phyloP scores from a whole-genome alignment of 2,888 invertebrate genomes.

The Megastigmus dorsalis region DNA sequence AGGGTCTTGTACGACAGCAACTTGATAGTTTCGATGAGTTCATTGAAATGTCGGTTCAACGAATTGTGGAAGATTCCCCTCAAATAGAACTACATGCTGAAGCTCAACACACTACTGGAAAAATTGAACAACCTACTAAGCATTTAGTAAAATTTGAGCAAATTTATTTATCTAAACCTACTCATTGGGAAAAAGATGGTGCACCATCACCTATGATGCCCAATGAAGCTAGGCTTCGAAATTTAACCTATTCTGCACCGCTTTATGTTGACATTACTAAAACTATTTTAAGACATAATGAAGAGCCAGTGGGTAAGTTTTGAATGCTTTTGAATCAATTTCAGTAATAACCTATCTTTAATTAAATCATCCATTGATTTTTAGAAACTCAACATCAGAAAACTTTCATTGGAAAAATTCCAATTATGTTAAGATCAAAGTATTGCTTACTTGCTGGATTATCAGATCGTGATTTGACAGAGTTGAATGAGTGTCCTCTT shows the following conservation, averaged over 20 bases:
- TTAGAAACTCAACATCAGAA: conserved; percentile 80
- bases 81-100: conserved; percentile 98
- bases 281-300: conserved; percentile 92
- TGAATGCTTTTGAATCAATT: background rate
- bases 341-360: background rate
- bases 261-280: conserved; percentile 99
- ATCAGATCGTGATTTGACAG: conserved; percentile 98
- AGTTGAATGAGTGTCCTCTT: conserved; percentile 98
- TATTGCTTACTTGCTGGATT: conserved; percentile 96
- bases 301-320: conserved; percentile 77
- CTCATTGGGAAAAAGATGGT: conserved; percentile 99
- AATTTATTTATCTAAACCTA: conserved; percentile 98
- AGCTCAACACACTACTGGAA: conserved; percentile 95
- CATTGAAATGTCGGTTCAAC: conserved; percentile 99
- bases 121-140: conserved; percentile 89
- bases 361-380: conserved; percentile 24
- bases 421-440: conserved; percentile 98
- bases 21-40: conserved; percentile 99
- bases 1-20: conserved; percentile 98
- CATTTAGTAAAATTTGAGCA: conserved; percentile 98
- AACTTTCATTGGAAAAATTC: conserved; percentile 89
- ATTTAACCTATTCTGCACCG: conserved; percentile 98
- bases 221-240: conserved; percentile 97
- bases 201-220: conserved; percentile 99
- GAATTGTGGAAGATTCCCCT: conserved; percentile 99